Conservation (phyloP, 2,113 vertebrate genomes). For the Catharus bicknelli region DNA sequence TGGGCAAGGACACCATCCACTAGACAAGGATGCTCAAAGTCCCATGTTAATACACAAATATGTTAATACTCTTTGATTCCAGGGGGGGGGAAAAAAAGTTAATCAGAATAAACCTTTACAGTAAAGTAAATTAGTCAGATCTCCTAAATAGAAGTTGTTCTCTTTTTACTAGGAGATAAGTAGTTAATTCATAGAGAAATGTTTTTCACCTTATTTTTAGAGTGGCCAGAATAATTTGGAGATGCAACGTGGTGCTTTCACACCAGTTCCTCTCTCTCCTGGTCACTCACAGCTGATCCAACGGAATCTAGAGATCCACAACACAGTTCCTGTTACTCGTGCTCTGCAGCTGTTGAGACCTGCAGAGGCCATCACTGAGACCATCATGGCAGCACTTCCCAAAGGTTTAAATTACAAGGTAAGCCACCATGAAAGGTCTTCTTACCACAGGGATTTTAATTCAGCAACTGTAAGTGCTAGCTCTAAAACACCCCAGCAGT, state of each 20-base stretch:
- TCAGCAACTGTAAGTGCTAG: not conserved
- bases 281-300: not conserved
- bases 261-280: not conserved
- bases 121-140: not conserved
- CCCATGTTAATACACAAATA: not conserved
- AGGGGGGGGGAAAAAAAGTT: not conserved
- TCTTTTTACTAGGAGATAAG: not conserved
- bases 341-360: not conserved
- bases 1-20: not conserved
- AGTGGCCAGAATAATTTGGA: not conserved
- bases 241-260: not conserved
- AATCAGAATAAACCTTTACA: not conserved
- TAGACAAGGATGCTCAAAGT: not conserved
- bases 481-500: not conserved
- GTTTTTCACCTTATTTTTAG: not conserved
- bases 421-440: not conserved
- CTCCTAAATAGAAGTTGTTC: not conserved
- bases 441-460: not conserved
- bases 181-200: not conserved
- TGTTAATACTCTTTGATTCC: not conserved
- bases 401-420: not conserved
- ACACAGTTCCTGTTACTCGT: fast-evolving
- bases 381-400: not conserved
- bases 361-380: fast-evolving
- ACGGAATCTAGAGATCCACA: not conserved